Conservation (phyloP, 23 tunicate species). For the Styela clava region DNA sequence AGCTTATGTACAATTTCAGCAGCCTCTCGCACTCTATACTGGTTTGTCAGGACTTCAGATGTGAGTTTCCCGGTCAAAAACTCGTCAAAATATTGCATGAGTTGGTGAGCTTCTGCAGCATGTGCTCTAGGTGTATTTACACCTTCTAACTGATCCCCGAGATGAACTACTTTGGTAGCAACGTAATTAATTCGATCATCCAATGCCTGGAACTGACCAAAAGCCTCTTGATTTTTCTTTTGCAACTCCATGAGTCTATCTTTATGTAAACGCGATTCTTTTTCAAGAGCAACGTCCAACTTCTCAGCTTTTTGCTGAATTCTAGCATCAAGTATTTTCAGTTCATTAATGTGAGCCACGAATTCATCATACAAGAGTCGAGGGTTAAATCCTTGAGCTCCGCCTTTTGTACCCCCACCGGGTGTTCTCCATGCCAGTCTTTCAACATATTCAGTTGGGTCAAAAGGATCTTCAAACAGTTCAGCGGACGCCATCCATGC, state of each 20-base stretch:
- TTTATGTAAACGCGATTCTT: conserved; percentile 71
- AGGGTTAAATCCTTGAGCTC: conserved; percentile 82
- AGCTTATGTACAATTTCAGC: conserved; percentile 98
- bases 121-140: conserved; percentile 97
- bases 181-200: conserved; percentile 95
- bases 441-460: conserved; percentile 89
- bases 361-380: conserved; percentile 79
- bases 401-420: conserved; percentile 94
- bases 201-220: conserved; percentile 90
- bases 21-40: conserved; percentile 76
- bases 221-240: conserved; percentile 85
- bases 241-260: conserved; percentile 81
- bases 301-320: conserved; percentile 88
- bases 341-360: conserved; percentile 88
- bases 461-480: conserved; percentile 91
- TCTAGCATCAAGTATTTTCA: conserved; percentile 64
- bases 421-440: conserved; percentile 92
- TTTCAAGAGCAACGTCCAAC: conserved; percentile 66
- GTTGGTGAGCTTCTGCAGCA: conserved; percentile 98
- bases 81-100: conserved; percentile 96
- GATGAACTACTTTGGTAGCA: conserved; percentile 97
- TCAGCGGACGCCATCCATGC: conserved; percentile 84
- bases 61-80: conserved; percentile 67
- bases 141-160: conserved; percentile 99
- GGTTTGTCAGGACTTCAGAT: conserved; percentile 65